A percentile compares a stretch with the other conserved stretches of the same genome.
phyloP scores from a whole-genome alignment of 2,113 vertebrate species.

The Nibea albiflora region DNA sequence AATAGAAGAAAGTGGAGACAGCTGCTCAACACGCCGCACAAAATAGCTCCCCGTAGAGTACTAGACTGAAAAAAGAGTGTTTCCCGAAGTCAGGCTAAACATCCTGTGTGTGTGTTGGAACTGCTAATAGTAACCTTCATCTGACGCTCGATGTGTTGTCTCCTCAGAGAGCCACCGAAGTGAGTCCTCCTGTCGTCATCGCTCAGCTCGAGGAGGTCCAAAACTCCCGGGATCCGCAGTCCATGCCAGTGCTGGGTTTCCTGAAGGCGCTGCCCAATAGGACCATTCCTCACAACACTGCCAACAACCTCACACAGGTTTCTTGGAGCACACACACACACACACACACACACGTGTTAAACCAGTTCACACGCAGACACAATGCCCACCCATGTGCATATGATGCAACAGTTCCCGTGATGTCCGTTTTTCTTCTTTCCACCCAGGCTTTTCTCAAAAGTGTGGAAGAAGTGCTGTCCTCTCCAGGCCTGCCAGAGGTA shows the following conservation, averaged over 20 bases:
- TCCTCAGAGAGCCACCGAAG: constrained; percentile 79
- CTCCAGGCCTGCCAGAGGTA: constrained; percentile 79
- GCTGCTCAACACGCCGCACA: constrained; percentile 58
- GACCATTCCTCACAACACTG: constrained; percentile 81
- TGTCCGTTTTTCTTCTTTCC: constrained; percentile 59
- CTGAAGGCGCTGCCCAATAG: constrained; percentile 83
- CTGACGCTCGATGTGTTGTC: constrained; percentile 33
- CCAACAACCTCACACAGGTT: constrained; percentile 90
- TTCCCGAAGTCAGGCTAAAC: constrained; percentile 38
- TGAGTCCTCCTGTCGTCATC: constrained; percentile 78
- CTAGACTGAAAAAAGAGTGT: constrained; percentile 33
- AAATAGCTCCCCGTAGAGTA: constrained; percentile 64
- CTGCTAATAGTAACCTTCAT: constrained; percentile 32
- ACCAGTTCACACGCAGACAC: constrained; percentile 50
- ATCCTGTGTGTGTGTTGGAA: constrained; percentile 62
- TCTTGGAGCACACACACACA: constrained; percentile 30
- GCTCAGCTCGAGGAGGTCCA: constrained; percentile 59
- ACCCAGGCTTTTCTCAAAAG: constrained; percentile 89
- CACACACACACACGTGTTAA: constrained; percentile 10
- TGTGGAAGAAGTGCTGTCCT: constrained; percentile 86
- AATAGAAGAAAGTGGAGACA: constrained; percentile 56
- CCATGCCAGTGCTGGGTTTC: constrained; percentile 68
- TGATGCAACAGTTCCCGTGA: constrained; percentile 63
- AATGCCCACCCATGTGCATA: constrained; percentile 37
- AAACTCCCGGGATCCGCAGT: constrained; percentile 34